Evolutionary conservation across 2,888 invertebrate genomes (phyloP).

Genomic region (Spicauda simplicius): DNA sequence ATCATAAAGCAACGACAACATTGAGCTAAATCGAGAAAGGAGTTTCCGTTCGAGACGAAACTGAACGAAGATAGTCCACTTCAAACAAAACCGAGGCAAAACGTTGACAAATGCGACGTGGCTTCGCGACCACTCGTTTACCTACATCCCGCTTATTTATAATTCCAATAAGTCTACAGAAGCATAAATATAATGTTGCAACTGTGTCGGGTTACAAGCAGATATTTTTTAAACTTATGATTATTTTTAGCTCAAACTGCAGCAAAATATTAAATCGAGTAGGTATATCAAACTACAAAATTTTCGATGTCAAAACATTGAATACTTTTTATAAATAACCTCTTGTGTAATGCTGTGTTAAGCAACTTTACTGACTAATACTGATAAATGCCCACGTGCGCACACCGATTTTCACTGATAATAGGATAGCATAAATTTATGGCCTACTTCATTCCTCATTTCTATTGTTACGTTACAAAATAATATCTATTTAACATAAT

Average conservation of each 20-base stretch:
- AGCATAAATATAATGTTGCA: too few relatives aligned
- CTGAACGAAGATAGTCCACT: constrained; percentile 37
- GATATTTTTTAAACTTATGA: constrained; percentile 26
- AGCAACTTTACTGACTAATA: not conserved
- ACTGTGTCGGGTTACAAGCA: constrained; percentile 37
- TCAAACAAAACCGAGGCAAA: constrained; percentile 41
- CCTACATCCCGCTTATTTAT: constrained; percentile 55
- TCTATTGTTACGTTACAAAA: not conserved
- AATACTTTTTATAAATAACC: too few relatives aligned
- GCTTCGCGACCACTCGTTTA: constrained; percentile 47
- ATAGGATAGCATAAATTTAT: constrained; percentile 4
- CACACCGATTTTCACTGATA: constrained; percentile 3
- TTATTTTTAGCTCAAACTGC: not conserved
- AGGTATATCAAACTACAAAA: too few relatives aligned
- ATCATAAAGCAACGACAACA: constrained; percentile 29
- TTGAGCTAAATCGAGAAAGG: constrained; percentile 32
- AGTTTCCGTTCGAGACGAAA: constrained; percentile 37
- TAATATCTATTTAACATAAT: not conserved
- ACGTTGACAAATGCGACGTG: constrained; percentile 44
- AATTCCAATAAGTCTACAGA: constrained; percentile 2
- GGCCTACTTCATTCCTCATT: not conserved
- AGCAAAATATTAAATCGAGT: too few relatives aligned
- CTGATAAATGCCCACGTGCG: constrained; percentile 10
- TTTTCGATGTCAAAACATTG: too few relatives aligned
- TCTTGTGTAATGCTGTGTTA: too few relatives aligned